These are phyloP conservation scores for Brachylomia viminalis DNA, from an alignment of 2,888 invertebrate species.

Conservation along the genomic window DNA sequence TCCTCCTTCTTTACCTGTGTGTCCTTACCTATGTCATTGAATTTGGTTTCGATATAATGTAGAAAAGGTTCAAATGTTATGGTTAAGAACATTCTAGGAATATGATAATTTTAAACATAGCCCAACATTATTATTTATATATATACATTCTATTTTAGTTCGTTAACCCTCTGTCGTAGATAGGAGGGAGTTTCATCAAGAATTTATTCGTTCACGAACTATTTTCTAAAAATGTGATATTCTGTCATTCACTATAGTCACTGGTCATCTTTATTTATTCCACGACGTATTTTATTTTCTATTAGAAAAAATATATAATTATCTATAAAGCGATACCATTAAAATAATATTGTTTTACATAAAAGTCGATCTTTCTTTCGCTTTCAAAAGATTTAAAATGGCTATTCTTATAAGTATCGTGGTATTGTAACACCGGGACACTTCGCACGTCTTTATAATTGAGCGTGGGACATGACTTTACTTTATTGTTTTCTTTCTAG, in stretches of 20 bases:
- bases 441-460: slow-evolving; percentile 11
- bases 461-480: neutral
- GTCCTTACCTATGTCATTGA: no score
- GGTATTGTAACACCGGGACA: neutral
- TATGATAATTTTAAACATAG: neutral
- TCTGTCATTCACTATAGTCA: neutral
- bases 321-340: neutral
- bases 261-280: neutral
- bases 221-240: neutral
- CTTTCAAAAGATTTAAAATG: slow-evolving; percentile 29
- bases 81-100: neutral
- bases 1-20: no score
- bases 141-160: neutral
- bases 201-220: neutral
- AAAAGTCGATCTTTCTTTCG: slow-evolving; percentile 3
- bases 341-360: slow-evolving; percentile 9
- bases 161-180: neutral
- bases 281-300: neutral
- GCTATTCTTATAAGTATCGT: neutral
- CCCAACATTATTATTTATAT: neutral
- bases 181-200: neutral
- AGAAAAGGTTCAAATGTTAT: neutral
- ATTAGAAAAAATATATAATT: no score
- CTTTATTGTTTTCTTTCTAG: slow-evolving; percentile 5
- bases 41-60: neutral